Percentiles rank a stretch among this genome's conserved stretches.
Evolutionary conservation across 1,140 invertebrate genomes (phyloP).

Genomic region (Cotesia chilonis): DNA sequence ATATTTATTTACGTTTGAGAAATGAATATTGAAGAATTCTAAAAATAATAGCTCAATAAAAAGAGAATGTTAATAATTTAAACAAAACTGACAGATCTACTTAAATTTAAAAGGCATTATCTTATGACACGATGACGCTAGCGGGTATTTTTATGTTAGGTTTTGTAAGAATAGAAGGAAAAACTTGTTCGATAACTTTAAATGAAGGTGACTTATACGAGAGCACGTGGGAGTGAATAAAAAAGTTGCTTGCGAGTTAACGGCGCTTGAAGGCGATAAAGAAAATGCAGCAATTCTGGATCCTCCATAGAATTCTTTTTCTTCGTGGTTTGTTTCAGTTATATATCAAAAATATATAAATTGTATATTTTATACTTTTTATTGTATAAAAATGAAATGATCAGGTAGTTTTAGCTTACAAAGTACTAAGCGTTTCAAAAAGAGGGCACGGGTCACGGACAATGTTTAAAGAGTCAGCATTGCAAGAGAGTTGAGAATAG

Average conservation of each 20-base stretch:
- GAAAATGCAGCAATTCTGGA: constrained; percentile 17
- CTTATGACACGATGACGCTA: not conserved
- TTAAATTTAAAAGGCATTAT: constrained; percentile 1
- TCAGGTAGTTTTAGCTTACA: not conserved
- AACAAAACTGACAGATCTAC: no score
- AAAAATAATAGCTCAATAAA: not conserved
- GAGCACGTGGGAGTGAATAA: constrained; percentile 16
- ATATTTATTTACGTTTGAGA: no score
- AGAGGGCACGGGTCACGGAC: constrained; percentile 49
- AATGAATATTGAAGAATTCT: not conserved
- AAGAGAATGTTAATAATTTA: not conserved
- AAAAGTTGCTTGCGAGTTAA: constrained; percentile 18
- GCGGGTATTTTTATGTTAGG: not conserved
- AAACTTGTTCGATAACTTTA: constrained; percentile 10
- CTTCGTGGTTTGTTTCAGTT: not conserved
- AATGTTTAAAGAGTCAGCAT: constrained; percentile 38
- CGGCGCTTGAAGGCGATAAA: constrained; percentile 10
- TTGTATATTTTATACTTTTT: not conserved
- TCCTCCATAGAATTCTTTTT: not conserved
- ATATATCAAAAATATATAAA: constrained; percentile 7
- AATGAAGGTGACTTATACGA: constrained; percentile 11
- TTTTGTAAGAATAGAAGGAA: not conserved
- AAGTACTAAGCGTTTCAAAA: constrained; percentile 29
- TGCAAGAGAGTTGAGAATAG: constrained; percentile 47
- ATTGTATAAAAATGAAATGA: not conserved